Evolutionary conservation across 2,888 invertebrate genomes (phyloP).

Genomic region (Oligia strigilis): DNA sequence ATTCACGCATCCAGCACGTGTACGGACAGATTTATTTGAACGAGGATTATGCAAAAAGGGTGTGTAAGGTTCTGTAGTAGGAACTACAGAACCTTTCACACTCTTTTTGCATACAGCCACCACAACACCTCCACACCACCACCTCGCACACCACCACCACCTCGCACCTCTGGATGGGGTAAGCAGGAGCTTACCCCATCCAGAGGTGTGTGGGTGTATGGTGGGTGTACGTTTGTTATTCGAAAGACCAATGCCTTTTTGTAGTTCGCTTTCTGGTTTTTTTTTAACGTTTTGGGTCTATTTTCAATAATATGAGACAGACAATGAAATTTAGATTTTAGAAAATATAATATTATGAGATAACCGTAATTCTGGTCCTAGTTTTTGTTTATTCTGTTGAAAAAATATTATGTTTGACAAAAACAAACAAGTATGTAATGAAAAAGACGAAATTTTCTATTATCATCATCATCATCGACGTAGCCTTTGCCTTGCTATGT

Average conservation of each 20-base stretch:
- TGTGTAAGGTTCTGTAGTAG: not conserved
- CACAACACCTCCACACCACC: too few relatives aligned
- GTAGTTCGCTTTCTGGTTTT: not conserved
- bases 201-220: not conserved
- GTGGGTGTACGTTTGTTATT: not conserved
- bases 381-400: not conserved
- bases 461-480: not conserved
- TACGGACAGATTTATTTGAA: not conserved
- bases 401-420: not conserved
- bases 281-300: not conserved
- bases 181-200: not conserved
- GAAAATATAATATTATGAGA: not conserved
- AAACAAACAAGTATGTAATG: not conserved
- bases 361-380: not conserved
- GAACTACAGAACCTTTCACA: too few relatives aligned
- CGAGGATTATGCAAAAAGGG: not conserved
- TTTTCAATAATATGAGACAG: not conserved
- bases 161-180: too few relatives aligned
- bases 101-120: too few relatives aligned
- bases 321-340: too few relatives aligned
- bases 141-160: too few relatives aligned
- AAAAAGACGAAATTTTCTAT: not conserved
- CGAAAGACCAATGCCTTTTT: not conserved
- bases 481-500: not conserved
- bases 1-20: not conserved